These are phyloP conservation scores for Carcharodon carcharias DNA, from an alignment of 2,797 vertebrate species.

Conservation along the genomic window DNA sequence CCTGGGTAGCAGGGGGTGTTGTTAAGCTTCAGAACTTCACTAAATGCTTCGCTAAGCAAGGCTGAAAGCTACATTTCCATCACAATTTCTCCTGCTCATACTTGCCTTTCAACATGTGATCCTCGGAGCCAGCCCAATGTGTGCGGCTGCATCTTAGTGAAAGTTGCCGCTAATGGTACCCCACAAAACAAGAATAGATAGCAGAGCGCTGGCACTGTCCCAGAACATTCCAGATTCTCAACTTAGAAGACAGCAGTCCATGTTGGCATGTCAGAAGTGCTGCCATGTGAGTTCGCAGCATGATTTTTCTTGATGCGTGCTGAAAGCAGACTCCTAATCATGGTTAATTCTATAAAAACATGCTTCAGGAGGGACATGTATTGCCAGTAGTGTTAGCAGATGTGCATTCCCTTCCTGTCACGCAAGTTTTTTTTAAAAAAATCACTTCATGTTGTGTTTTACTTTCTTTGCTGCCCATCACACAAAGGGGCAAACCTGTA, in stretches of 20 bases:
- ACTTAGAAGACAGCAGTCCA: background rate
- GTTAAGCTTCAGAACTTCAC: background rate
- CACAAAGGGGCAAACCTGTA: background rate
- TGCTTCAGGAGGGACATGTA: constrained; percentile 6
- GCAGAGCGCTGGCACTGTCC: background rate
- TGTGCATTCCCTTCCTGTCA: constrained; percentile 29
- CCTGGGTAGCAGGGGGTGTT: background rate
- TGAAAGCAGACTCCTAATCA: constrained; percentile 26
- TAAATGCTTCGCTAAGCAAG: background rate
- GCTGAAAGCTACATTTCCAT: background rate
- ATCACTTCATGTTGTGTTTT: constrained; percentile 31
- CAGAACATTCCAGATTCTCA: constrained; percentile 7
- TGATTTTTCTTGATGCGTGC: constrained; percentile 27
- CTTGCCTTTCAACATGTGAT: background rate
- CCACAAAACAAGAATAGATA: constrained; percentile 10
- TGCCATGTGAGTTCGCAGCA: constrained; percentile 8
- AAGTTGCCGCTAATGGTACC: background rate
- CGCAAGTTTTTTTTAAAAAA: background rate
- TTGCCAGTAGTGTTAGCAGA: constrained; percentile 31
- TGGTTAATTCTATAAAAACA: constrained; percentile 33
- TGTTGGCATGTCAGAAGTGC: constrained; percentile 22
- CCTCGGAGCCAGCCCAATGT: background rate
- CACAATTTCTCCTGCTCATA: background rate
- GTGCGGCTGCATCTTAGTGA: background rate
- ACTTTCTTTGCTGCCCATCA: background rate